Evolutionary conservation across 2,113 vertebrate species (phyloP).

Genomic region (Protobothrops flavoviridis): DNA sequence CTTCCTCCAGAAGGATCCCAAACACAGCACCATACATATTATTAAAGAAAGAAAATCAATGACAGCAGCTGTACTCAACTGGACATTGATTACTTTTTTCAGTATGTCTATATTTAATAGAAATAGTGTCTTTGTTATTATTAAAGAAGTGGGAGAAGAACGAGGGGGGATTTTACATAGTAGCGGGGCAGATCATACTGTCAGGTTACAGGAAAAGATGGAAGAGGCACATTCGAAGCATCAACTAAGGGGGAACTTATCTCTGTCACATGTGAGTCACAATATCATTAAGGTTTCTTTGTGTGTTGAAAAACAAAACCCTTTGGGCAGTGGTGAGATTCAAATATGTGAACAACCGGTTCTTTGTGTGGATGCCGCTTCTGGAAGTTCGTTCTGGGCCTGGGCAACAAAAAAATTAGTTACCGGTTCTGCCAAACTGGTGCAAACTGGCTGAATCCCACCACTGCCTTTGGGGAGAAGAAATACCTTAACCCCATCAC

Average conservation of each 20-base stretch:
- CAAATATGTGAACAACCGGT: too few species aligned
- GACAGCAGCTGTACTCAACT: neutral
- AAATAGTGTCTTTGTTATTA: neutral
- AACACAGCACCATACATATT: neutral
- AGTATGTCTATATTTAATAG: neutral
- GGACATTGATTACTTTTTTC: neutral
- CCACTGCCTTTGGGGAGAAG: too few species aligned
- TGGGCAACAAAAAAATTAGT: too few species aligned
- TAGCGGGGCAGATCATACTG: neutral
- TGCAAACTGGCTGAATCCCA: too few species aligned
- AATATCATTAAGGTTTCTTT: neutral
- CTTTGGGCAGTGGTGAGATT: neutral
- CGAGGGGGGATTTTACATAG: neutral
- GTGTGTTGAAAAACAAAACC: neutral
- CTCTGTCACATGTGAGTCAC: neutral
- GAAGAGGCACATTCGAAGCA: neutral
- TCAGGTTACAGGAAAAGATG: neutral
- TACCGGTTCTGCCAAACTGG: too few species aligned
- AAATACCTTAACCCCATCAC: constrained; percentile 38
- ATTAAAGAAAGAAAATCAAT: neutral
- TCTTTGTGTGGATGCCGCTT: too few species aligned
- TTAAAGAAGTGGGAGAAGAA: neutral
- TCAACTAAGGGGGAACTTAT: neutral
- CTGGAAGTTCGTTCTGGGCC: too few species aligned
- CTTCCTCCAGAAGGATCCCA: neutral